A percentile compares a stretch with the other conserved stretches of the same genome.
These are phyloP conservation scores for Parelbella ahira DNA, from an alignment of 2,888 invertebrate genomes.

Conservation along the genomic window DNA sequence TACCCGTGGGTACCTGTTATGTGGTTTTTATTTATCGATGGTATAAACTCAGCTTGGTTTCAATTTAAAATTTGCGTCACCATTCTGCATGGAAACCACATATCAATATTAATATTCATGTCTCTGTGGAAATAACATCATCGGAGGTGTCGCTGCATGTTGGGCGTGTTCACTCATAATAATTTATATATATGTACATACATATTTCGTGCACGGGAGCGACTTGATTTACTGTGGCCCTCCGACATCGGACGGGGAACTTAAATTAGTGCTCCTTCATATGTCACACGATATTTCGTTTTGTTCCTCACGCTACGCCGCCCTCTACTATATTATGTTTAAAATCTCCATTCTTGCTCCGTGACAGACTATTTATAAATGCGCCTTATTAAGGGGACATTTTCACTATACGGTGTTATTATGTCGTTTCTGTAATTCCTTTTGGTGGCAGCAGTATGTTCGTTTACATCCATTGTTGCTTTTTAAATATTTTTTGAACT, in stretches of 20 bases:
- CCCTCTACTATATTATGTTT: constrained; percentile 53
- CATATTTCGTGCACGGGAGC: constrained; percentile 65
- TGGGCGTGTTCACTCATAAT: constrained; percentile 61
- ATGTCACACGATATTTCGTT: constrained; percentile 71
- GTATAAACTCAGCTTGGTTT: too few relatives aligned
- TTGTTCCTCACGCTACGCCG: constrained; percentile 46
- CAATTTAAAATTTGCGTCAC: too few relatives aligned
- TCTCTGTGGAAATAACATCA: constrained; percentile 53
- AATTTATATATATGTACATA: constrained; percentile 38
- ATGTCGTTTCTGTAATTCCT: constrained; percentile 19
- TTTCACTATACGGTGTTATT: constrained; percentile 38
- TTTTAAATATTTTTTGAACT: background rate
- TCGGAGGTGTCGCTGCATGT: constrained; percentile 56
- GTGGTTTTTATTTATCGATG: too few relatives aligned
- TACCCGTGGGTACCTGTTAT: too few relatives aligned
- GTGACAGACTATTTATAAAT: constrained; percentile 69
- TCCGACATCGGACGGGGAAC: constrained; percentile 54
- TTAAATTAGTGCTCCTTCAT: constrained; percentile 72
- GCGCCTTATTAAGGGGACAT: constrained; percentile 59
- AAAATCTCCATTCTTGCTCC: constrained; percentile 58
- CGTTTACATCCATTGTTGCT: too few relatives aligned
- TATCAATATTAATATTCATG: constrained; percentile 63
- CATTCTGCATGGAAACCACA: constrained; percentile 26
- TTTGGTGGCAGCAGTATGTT: too few relatives aligned
- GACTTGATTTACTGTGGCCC: constrained; percentile 67